These are phyloP conservation scores for Dexiosoma caninum DNA, from an alignment of 2,888 invertebrate species.

Conservation along the genomic window DNA sequence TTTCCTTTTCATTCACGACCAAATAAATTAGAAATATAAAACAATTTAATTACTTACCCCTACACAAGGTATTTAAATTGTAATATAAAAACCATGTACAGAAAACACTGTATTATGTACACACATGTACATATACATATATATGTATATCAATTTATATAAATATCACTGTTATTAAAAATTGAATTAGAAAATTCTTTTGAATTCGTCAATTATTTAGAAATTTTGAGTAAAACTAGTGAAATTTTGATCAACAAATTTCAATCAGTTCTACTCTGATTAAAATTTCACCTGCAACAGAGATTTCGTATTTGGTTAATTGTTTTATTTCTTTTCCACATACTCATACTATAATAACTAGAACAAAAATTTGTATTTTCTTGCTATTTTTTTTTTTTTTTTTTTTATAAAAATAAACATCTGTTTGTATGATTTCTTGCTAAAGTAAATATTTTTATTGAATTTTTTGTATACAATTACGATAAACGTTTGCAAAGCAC, in stretches of 20 bases:
- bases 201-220: background rate
- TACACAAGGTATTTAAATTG: no score
- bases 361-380: slow-evolving; percentile 45
- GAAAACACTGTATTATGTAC: no score
- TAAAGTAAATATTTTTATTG: background rate
- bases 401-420: background rate
- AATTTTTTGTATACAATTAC: slow-evolving; percentile 1
- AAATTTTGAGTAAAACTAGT: slow-evolving; percentile 31
- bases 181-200: background rate
- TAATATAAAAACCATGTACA: no score
- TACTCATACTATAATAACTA: slow-evolving; percentile 10
- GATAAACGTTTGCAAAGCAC: slow-evolving; percentile 49
- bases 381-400: no score
- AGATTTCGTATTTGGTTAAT: slow-evolving; percentile 8
- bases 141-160: no score
- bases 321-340: background rate
- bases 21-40: background rate
- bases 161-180: background rate
- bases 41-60: background rate
- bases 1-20: slow-evolving; percentile 48
- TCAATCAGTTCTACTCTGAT: slow-evolving; percentile 52
- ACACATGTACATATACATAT: no score
- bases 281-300: slow-evolving; percentile 45
- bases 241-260: slow-evolving; percentile 26
- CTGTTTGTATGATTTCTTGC: background rate